Evolutionary conservation across 2,888 invertebrate genomes (phyloP).

Genomic region (Leptinotarsa tumamoca): DNA sequence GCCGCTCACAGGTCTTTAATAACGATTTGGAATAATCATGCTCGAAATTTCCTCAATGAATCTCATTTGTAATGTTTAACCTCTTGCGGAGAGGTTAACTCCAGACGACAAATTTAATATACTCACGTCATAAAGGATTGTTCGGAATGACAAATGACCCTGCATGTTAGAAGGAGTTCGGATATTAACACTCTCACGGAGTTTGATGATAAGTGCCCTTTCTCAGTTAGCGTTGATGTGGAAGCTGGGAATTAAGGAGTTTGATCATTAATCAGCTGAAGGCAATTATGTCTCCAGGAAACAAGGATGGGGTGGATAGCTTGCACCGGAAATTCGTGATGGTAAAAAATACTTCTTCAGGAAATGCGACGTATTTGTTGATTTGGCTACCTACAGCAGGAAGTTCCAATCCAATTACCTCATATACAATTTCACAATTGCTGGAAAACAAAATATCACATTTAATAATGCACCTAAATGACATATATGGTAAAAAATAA

Average conservation of each 20-base stretch:
- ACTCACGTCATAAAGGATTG: constrained; percentile 7
- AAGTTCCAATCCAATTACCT: too few relatives aligned
- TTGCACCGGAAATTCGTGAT: neutral
- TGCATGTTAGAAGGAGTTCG: neutral
- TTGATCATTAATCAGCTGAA: constrained; percentile 7
- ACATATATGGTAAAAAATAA: too few relatives aligned
- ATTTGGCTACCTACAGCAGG: too few relatives aligned
- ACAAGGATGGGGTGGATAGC: neutral
- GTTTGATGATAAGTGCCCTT: constrained; percentile 4
- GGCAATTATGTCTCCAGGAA: neutral
- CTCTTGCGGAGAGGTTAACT: constrained; percentile 6
- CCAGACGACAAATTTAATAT: constrained; percentile 11
- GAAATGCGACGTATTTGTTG: too few relatives aligned
- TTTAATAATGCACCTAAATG: too few relatives aligned
- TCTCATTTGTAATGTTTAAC: neutral
- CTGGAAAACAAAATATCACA: too few relatives aligned
- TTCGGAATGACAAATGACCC: neutral
- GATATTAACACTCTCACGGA: constrained; percentile 12
- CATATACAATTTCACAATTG: too few relatives aligned
- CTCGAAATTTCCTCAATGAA: neutral
- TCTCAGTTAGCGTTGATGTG: neutral
- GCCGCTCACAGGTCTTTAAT: neutral
- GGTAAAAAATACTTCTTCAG: too few relatives aligned
- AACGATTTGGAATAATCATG: neutral
- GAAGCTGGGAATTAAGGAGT: neutral